phyloP scores from a whole-genome alignment of 2,797 vertebrate species.

The Ciconia nigra region DNA sequence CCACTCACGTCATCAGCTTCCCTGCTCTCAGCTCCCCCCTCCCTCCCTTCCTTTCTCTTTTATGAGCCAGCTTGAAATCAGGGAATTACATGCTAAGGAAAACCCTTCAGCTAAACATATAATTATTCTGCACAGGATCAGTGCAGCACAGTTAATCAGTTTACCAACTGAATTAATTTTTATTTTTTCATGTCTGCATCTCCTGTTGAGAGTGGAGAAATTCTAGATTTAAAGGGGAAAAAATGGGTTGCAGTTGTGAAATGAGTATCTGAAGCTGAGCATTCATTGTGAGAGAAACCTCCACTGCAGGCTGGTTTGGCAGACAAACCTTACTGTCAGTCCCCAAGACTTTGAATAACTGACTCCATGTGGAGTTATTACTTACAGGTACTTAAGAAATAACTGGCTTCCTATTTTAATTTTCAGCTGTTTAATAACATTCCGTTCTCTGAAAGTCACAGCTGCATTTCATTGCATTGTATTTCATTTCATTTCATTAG shows the following conservation, averaged over 20 bases:
- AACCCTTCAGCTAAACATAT: slow-evolving; percentile 73
- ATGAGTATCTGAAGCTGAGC: background rate
- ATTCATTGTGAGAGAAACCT: background rate
- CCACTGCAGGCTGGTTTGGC: slow-evolving; percentile 21
- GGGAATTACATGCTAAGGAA: slow-evolving; percentile 74
- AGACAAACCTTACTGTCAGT: slow-evolving; percentile 17
- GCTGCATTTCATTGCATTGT: background rate
- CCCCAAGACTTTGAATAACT: slow-evolving; percentile 8
- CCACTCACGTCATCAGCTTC: slow-evolving; percentile 58
- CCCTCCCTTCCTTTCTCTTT: slow-evolving; percentile 45
- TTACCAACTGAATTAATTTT: slow-evolving; percentile 68
- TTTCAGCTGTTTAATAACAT: slow-evolving; percentile 11
- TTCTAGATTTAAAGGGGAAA: background rate
- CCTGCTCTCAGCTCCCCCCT: slow-evolving; percentile 33
- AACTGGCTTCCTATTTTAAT: slow-evolving; percentile 29
- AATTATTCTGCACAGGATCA: slow-evolving; percentile 74
- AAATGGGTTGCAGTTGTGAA: slow-evolving; percentile 19
- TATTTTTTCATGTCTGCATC: slow-evolving; percentile 43
- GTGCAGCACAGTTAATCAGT: slow-evolving; percentile 67
- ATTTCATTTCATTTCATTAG: background rate
- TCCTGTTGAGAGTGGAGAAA: slow-evolving; percentile 36
- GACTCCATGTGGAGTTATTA: slow-evolving; percentile 16
- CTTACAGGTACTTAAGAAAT: slow-evolving; percentile 15
- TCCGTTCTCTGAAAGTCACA: background rate
- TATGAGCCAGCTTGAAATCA: slow-evolving; percentile 72